Base-by-base conservation (phyloP, 1,140 invertebrate genomes). In the Lordiphosa mommai region DNA sequence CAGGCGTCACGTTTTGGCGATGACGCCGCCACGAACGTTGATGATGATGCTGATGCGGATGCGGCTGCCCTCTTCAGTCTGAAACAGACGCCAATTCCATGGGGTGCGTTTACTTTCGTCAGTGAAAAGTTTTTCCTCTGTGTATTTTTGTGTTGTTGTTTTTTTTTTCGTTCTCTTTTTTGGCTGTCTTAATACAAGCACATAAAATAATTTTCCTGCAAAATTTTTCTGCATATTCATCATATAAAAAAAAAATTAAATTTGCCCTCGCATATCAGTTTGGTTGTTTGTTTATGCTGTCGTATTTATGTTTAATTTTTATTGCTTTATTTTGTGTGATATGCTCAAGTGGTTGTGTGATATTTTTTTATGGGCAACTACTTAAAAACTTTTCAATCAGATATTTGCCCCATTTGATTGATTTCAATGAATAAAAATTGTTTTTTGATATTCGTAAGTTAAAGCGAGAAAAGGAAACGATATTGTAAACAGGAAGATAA, bases 201-300 rank as follows among this genome's bases (percentile, higher is more conserved):
- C 17, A 20, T 20, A 20, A 20, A 20, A 23, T 23, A 23, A 23
- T 68, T 63, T 57, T 29, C 8, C 38, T 57, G 30, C 52, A 63
- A 51, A 68, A 41, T 27, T 64, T 63, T 68, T 68, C 61, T 59
- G 65, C 65, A 65, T 65, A 60, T 65, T 69, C 65, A 69, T 70
- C 61, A 66, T n/a, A n/a, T n/a, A n/a, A n/a, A 47, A 32, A 43
- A n/a, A 12, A 27, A 27, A 17, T 43, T 43, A 27, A 10, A 27
- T 43, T 12, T 27, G 10, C 40, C 23, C 14, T 41, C 38, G 12
- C 12, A 43, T 43, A 27, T 43, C 17, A 12, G 27, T 43, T 43
- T 43, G 40, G 20, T 43, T 10, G 40, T 43, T 43, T 43, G 40
- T 43, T 27, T 43, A 12, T 43, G 8, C 20, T 36, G 17, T 13